phyloP scores from a whole-genome alignment of 2,797 vertebrate genomes.

The Protosalanx chinensis region DNA sequence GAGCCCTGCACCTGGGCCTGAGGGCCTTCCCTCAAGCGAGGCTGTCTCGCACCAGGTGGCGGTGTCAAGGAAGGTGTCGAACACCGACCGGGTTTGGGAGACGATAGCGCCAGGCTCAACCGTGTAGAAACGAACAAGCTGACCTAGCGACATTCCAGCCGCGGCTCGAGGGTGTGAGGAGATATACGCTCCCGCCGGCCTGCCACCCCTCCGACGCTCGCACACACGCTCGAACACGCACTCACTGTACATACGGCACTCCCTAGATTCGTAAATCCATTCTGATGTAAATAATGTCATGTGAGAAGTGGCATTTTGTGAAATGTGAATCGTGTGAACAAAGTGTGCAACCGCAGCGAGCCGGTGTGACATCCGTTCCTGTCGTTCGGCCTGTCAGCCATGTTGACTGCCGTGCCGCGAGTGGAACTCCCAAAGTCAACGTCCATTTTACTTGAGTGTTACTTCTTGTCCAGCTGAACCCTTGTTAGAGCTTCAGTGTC shows the following conservation, averaged over 20 bases:
- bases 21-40: constrained; percentile 35
- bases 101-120: constrained; percentile 33
- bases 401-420: neutral
- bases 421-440: neutral
- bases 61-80: too few relatives aligned
- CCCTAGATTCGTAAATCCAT: neutral
- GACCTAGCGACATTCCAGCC: constrained; percentile 57
- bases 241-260: neutral
- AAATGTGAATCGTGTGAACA: neutral
- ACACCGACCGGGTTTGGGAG: constrained; percentile 28
- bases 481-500: neutral
- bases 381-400: neutral
- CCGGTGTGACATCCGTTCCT: neutral
- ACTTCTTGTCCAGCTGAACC: neutral
- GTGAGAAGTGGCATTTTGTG: neutral
- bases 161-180: constrained; percentile 27
- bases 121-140: constrained; percentile 41
- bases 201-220: neutral
- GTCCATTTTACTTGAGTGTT: neutral
- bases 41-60: constrained; percentile 31
- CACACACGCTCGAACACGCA: neutral
- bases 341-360: neutral
- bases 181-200: neutral
- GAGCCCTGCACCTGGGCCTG: constrained; percentile 53
- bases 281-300: neutral